Percentiles rank a stretch among this genome's conserved stretches.
Conservation (phyloP, 1,140 invertebrate genomes). For the Heliconius eleuchia region DNA sequence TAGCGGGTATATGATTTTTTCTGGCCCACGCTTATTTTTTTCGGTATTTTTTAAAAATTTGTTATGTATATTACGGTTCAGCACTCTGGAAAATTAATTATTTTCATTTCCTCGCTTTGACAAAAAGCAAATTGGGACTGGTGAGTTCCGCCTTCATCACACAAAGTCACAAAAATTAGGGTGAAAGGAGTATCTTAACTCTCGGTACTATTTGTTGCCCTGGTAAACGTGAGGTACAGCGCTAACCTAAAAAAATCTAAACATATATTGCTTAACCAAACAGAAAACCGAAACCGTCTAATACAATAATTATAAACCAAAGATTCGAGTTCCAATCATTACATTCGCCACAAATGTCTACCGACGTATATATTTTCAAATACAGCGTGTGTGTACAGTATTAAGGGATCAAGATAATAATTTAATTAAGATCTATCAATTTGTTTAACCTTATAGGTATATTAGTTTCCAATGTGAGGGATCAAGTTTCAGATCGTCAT, state of each 20-base stretch:
- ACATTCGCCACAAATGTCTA: neutral
- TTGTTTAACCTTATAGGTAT: neutral
- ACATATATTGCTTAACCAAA: neutral
- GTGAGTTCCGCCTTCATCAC: too few species aligned
- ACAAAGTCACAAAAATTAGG: too few species aligned
- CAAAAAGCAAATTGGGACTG: too few species aligned
- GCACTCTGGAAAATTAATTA: too few species aligned
- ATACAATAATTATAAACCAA: neutral
- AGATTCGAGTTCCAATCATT: neutral
- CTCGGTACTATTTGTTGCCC: too few species aligned
- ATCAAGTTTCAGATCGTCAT: constrained; percentile 53
- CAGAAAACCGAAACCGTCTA: neutral
- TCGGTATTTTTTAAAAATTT: neutral
- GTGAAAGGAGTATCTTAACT: neutral
- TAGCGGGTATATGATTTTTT: constrained; percentile 1
- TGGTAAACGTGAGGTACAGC: too few species aligned
- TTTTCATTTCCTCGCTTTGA: neutral
- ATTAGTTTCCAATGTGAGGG: constrained; percentile 7
- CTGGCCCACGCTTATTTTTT: neutral
- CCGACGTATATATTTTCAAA: neutral
- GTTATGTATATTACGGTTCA: too few species aligned
- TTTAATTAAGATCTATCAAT: constrained; percentile 2
- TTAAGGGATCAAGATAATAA: neutral
- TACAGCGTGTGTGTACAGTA: neutral
- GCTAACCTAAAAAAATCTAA: neutral